Evolutionary conservation across 64 coral and sea anemone species (phyloP), one percentile per base, ranked within the genome.

Genomic region (Montipora sp.): DNA sequence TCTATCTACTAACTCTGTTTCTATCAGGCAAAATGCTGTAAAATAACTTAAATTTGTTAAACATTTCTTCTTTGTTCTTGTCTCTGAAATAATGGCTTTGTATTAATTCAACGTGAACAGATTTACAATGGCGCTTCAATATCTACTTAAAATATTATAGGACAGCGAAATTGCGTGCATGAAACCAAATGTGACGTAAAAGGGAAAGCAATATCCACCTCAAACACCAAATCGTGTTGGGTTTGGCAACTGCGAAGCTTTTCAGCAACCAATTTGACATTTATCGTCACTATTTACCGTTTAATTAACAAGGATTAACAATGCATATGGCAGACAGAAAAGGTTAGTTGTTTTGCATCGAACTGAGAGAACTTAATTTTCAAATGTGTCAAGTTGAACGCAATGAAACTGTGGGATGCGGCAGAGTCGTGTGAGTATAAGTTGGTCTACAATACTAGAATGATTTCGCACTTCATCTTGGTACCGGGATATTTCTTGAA

Each of bases 181-280:
- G 36, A 70, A 85, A 85, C 65, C 71, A 47, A 63, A 47, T 21
- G 11, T 68, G 47, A 72, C 43, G 82, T 15, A 36, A 85, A 23
- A 72, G 49, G 44, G 11, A 36, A 72, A 71, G 15, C 82, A 85
- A 85, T 85, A 85, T 85, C 36, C 16, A 21, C 36, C 36, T 50
- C 7, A 85, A 19, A 24, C 45, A 48, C 82, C 70, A 16, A 10
- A 1, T 85, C 45, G 82, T 70, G 43, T 67, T 85, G 66, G 82
- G 9, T 48, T 85, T 85, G 82, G 82, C 45, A 13, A 46, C 13
- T n/a, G 55, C 82, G 82, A 85, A 72, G 66, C 82, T n/a, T 85
- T 63, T 63, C 9, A 14, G 16, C 61, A 49, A 44, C 19, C 61
- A 71, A n/a, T 20, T 84, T 69, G 18, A 44, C 16, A 69, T 48